These are phyloP conservation scores for Orbicella faveolata DNA, from an alignment of 64 coral and sea anemone species.

Conservation along the genomic window DNA sequence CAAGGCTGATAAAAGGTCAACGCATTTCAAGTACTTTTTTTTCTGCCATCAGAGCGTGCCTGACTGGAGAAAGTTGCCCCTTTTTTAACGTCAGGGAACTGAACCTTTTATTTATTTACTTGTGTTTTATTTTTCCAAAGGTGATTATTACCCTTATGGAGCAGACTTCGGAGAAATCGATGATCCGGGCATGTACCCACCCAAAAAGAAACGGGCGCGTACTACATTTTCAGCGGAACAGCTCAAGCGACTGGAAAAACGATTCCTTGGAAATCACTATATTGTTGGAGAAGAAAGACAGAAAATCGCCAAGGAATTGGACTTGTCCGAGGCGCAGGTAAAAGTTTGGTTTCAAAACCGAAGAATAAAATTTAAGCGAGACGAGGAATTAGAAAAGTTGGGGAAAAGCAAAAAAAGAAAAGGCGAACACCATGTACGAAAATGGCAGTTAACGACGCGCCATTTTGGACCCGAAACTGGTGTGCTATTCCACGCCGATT, in stretches of 20 bases:
- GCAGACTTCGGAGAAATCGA: conserved; percentile 56
- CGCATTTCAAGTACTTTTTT: not conserved
- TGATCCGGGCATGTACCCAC: conserved; percentile 55
- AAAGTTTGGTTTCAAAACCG: conserved; percentile 99
- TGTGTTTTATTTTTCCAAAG: conserved; percentile 8
- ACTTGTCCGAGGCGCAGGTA: conserved; percentile 96
- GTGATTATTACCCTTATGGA: conserved; percentile 47
- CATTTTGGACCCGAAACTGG: conserved; percentile 92
- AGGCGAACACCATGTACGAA: conserved; percentile 94
- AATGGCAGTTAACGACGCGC: conserved; percentile 92
- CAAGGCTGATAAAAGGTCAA: not conserved
- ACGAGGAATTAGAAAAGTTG: conserved; percentile 90
- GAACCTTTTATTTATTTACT: not conserved
- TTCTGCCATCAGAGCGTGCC: too few species aligned
- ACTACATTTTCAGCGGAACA: conserved; percentile 94
- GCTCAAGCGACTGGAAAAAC: conserved; percentile 92
- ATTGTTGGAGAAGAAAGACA: conserved; percentile 97
- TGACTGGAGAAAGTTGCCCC: too few species aligned
- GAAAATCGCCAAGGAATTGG: conserved; percentile 92
- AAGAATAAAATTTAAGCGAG: conserved; percentile 97
- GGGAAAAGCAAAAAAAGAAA: conserved; percentile 91
- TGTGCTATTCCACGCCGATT: conserved; percentile 64
- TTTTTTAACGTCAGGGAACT: too few species aligned
- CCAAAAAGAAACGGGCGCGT: conserved; percentile 86
- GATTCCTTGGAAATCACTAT: conserved; percentile 94